A percentile compares a stretch with the other conserved stretches of the same genome.
Evolutionary conservation across 1,140 invertebrate species (phyloP).

Genomic region (Euglossa dilemma): DNA sequence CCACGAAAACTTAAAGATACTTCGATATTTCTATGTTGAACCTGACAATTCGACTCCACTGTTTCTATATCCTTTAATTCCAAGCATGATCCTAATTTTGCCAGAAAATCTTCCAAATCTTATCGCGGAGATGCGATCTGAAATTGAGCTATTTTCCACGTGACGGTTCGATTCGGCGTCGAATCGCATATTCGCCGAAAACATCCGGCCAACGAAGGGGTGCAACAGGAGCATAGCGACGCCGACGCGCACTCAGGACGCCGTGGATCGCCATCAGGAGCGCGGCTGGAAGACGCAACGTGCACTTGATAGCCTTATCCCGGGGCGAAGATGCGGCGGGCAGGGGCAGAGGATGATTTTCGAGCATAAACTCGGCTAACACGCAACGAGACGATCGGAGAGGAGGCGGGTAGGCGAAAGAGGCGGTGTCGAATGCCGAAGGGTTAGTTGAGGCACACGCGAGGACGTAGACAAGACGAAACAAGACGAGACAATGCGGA

Average conservation of each 20-base stretch:
- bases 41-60: too few species aligned
- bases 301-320: conserved; percentile 81
- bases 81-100: too few species aligned
- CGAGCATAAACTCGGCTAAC: conserved; percentile 67
- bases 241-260: conserved; percentile 20
- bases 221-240: background rate
- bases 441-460: conserved; percentile 75
- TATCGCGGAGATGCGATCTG: too few species aligned
- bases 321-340: conserved; percentile 72
- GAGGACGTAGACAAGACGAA: conserved; percentile 71
- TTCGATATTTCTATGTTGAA: too few species aligned
- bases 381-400: background rate
- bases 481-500: conserved; percentile 73
- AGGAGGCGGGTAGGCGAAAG: background rate
- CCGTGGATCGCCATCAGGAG: conserved; percentile 36
- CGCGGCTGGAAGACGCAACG: conserved; percentile 69
- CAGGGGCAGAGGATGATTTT: conserved; percentile 67
- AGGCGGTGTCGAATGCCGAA: conserved; percentile 30
- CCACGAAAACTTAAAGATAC: too few species aligned
- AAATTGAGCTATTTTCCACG: too few species aligned
- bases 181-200: background rate
- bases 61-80: too few species aligned
- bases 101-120: too few species aligned
- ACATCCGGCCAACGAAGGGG: background rate
- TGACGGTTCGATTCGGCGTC: background rate